Evolutionary conservation across 2,888 invertebrate species (phyloP), one percentile per base, ranked within the genome.

Genomic region (Stenotaenia linearis): DNA sequence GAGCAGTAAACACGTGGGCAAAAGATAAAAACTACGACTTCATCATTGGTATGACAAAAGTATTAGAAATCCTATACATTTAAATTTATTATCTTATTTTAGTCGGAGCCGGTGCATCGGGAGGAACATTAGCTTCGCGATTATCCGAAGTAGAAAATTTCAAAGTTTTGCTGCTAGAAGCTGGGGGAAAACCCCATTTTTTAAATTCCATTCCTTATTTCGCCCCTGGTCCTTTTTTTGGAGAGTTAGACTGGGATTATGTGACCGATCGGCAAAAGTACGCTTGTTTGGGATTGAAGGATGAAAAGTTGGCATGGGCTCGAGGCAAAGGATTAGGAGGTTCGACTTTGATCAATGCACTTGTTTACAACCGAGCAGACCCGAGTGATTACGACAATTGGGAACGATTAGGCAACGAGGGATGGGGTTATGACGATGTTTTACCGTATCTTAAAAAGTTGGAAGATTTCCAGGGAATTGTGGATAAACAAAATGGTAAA

Each of bases 201-300:
- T 87, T 94, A 6, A 93, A 93, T 87, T 90, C 91, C 81, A 90
- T 92, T 82, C 93, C 93, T 0, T 87, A 90, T 0, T 82, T 91
- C 10, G 88, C 90, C 0, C 90, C 92, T 0, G 85, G 92, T 80
- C 85, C 93, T 18, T 40, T 77, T 7, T 21, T 21, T 2, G 77
- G 77, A 0, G 45, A 40, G 12, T 28, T 40, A n/a, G 77, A 77
- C 23, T 77, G 77, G 77, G 40, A 35, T 77, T 77, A 37, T 40
- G 5, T 9, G 1, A 23, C 77, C 5, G 77, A 77, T 45, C 4
- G 10, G 10, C 77, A 77, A 15, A 40, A 37, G 23, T 18, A 89
- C 85, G 90, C 91, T 61, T 92, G 92, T 84, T 75, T 35, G 25
- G 61, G 25, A 61, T 25, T 61, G 10, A 9, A 23, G 25, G 15